Conservation (phyloP, 2,888 invertebrate genomes). For the Eledone cirrhosa region DNA sequence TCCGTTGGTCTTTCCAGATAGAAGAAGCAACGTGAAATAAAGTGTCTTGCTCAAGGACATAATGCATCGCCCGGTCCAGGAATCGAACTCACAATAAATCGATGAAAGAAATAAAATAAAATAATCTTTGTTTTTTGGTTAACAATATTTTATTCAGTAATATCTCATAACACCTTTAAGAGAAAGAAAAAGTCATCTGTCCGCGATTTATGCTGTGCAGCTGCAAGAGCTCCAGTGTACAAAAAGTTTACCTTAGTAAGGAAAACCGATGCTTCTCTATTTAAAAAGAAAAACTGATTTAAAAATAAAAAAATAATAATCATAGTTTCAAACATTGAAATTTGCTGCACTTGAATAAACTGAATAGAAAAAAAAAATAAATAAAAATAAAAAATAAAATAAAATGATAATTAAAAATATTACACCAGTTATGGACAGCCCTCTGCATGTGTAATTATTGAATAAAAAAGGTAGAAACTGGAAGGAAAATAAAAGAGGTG, state of each 20-base stretch:
- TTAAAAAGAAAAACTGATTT: neutral
- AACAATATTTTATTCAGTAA: constrained; percentile 25
- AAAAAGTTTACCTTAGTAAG: neutral
- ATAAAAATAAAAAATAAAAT: too few relatives aligned
- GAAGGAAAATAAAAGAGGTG: neutral
- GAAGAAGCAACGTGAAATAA: too few relatives aligned
- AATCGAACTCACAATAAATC: too few relatives aligned
- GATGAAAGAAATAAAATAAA: too few relatives aligned
- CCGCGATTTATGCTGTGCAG: constrained; percentile 27
- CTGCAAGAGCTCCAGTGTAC: constrained; percentile 7
- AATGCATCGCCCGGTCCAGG: too few relatives aligned
- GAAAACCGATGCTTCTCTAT: neutral
- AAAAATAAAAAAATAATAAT: neutral
- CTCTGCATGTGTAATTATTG: neutral
- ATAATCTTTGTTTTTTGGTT: neutral
- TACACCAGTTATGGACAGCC: neutral
- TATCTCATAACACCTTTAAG: constrained; percentile 24
- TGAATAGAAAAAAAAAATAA: constrained; percentile 1
- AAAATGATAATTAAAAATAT: too few relatives aligned
- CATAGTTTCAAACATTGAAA: constrained; percentile 7
- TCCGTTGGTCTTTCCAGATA: too few relatives aligned
- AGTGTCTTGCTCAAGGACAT: too few relatives aligned
- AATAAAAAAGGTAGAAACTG: neutral
- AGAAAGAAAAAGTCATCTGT: constrained; percentile 27
- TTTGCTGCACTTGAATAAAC: constrained; percentile 12